Percentiles rank a stretch among this genome's conserved stretches.
These are phyloP conservation scores for Centropus bengalensis DNA, from an alignment of 2,113 vertebrate genomes.

Conservation along the genomic window DNA sequence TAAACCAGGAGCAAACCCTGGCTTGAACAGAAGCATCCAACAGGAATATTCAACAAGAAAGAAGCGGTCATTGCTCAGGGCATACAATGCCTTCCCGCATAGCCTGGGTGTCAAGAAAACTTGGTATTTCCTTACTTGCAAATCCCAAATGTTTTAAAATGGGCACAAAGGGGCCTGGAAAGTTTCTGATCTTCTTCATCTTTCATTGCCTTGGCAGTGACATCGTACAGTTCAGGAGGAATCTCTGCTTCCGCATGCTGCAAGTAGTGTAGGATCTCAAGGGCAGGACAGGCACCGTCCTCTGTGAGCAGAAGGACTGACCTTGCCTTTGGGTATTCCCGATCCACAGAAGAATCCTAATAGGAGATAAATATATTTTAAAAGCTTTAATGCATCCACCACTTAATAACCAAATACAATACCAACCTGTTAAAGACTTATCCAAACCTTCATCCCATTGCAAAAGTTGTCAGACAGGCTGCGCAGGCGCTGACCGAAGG, in stretches of 20 bases:
- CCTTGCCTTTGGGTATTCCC: slow-evolving; percentile 28
- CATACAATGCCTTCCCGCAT: background rate
- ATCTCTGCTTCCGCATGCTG: slow-evolving; percentile 75
- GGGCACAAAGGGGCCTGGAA: slow-evolving; percentile 78
- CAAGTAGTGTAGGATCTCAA: slow-evolving; percentile 80
- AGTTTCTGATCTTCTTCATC: slow-evolving; percentile 80
- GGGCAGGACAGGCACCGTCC: slow-evolving; percentile 57
- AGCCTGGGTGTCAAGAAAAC: background rate
- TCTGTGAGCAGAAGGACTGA: slow-evolving; percentile 89
- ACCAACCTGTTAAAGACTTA: background rate
- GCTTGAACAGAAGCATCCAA: background rate
- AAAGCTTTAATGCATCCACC: background rate
- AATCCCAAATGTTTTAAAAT: slow-evolving; percentile 87
- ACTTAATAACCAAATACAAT: background rate
- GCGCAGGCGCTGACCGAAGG: slow-evolving; percentile 83
- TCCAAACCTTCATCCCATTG: slow-evolving; percentile 75
- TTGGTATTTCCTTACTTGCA: slow-evolving; percentile 82
- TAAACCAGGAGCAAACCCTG: background rate
- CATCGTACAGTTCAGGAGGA: slow-evolving; percentile 79
- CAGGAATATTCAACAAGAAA: background rate
- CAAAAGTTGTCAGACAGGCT: slow-evolving; percentile 85
- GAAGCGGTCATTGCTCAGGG: background rate
- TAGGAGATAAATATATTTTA: background rate
- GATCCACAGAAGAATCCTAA: slow-evolving; percentile 41
- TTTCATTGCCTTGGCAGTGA: slow-evolving; percentile 69